Evolutionary conservation across 2,797 vertebrate genomes (phyloP).

Genomic region (Melanotaenia parkinsoni): DNA sequence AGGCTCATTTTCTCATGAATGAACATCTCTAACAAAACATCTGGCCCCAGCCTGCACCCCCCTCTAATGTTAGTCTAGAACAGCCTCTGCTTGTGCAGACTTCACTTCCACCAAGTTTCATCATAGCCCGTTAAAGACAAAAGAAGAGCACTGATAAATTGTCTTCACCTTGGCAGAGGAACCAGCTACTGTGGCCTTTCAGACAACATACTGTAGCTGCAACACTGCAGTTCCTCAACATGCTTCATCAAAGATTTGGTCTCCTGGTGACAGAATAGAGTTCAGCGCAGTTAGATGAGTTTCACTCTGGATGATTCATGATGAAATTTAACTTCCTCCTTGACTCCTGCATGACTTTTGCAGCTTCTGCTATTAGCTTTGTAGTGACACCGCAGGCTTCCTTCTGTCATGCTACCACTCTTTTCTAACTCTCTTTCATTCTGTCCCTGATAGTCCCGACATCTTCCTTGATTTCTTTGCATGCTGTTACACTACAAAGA

Average conservation of each 20-base stretch:
- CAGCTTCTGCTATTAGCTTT: conserved; percentile 35
- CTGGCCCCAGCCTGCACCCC: no score
- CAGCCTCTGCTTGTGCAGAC: neutral
- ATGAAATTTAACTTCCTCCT: conserved; percentile 35
- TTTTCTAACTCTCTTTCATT: conserved; percentile 10
- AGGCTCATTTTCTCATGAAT: no score
- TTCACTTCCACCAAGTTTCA: neutral
- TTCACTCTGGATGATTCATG: conserved; percentile 30
- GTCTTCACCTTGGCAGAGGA: neutral
- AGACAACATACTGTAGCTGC: neutral
- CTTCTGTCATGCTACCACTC: conserved; percentile 9
- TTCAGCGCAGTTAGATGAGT: conserved; percentile 12
- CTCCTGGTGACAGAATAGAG: conserved; percentile 6
- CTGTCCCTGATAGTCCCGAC: conserved; percentile 10
- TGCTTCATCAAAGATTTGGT: neutral
- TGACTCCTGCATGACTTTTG: conserved; percentile 61
- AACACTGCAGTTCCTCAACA: neutral
- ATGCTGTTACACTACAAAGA: conserved; percentile 50
- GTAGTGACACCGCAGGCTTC: conserved; percentile 34
- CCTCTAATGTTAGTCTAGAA: no score
- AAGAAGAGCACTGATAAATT: no score
- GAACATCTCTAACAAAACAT: no score
- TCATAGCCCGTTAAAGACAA: neutral
- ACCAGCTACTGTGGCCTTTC: neutral
- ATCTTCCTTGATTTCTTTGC: conserved; percentile 22